phyloP scores from a whole-genome alignment of 2,888 invertebrate species.

The Himalopsyche anomala region DNA sequence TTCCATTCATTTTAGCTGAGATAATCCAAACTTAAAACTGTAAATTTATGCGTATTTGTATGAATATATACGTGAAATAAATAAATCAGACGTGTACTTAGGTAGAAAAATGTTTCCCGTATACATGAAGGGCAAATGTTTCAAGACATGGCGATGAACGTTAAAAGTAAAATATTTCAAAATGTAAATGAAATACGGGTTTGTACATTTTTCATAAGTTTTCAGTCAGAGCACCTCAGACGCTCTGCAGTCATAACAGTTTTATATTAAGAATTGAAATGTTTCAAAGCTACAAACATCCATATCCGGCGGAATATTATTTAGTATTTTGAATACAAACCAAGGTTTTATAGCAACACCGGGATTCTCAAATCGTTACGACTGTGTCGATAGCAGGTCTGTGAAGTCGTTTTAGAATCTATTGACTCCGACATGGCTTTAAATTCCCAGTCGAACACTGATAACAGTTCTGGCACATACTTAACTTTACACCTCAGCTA shows the following conservation, averaged over 20 bases:
- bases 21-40: no score
- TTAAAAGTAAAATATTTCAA: conserved; percentile 8
- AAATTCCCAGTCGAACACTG: no score
- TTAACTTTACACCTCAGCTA: no score
- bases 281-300: neutral
- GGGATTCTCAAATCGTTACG: no score
- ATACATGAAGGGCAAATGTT: neutral
- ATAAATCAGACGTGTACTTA: neutral
- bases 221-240: neutral
- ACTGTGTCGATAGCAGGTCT: no score
- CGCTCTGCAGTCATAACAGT: neutral
- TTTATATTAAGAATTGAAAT: neutral
- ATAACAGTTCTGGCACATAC: no score
- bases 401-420: no score
- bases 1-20: no score
- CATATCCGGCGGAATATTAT: no score
- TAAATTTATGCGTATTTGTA: neutral
- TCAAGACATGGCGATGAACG: conserved; percentile 14
- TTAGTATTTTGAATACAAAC: no score
- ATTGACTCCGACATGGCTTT: no score
- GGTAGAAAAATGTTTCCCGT: neutral
- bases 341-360: no score
- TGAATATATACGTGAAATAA: neutral
- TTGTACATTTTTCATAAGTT: conserved; percentile 30
- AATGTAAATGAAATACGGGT: conserved; percentile 10